These are phyloP conservation scores for Tillus elongatus DNA, from an alignment of 2,888 invertebrate species.

Conservation along the genomic window DNA sequence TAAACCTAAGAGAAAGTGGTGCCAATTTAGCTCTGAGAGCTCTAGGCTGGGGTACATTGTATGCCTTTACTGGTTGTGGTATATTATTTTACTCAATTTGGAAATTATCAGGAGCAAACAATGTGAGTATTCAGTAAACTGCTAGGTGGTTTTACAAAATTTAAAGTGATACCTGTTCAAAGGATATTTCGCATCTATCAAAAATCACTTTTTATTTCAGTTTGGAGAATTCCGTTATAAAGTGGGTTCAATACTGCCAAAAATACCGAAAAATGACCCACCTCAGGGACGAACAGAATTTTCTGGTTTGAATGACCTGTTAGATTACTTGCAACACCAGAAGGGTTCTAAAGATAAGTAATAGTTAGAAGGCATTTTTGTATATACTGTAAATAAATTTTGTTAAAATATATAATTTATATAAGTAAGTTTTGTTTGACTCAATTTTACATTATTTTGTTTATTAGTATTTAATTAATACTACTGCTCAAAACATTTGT, in stretches of 20 bases:
- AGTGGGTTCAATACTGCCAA: constrained; percentile 69
- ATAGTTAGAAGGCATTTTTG: no score
- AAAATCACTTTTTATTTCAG: constrained; percentile 44
- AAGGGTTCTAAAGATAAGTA: constrained; percentile 34
- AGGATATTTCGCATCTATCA: no score
- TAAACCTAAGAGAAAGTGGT: constrained; percentile 65
- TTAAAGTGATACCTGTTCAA: no score
- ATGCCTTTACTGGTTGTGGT: constrained; percentile 78
- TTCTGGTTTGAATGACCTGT: constrained; percentile 70
- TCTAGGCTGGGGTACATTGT: constrained; percentile 78
- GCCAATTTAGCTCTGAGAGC: constrained; percentile 71
- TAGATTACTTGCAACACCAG: constrained; percentile 62
- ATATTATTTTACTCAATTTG: constrained; percentile 73
- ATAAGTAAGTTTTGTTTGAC: no score
- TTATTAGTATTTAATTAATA: no score
- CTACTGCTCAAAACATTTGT: no score
- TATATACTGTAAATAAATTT: no score
- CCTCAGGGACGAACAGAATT: constrained; percentile 82
- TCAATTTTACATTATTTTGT: no score
- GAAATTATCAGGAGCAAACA: constrained; percentile 79
- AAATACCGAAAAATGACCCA: constrained; percentile 66
- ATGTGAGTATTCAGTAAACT: constrained; percentile 62
- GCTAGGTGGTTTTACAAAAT: no score
- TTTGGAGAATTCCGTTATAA: constrained; percentile 73
- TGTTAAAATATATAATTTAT: no score